These are phyloP conservation scores for Geococcyx californianus DNA, from an alignment of 2,113 vertebrate species.

Conservation along the genomic window DNA sequence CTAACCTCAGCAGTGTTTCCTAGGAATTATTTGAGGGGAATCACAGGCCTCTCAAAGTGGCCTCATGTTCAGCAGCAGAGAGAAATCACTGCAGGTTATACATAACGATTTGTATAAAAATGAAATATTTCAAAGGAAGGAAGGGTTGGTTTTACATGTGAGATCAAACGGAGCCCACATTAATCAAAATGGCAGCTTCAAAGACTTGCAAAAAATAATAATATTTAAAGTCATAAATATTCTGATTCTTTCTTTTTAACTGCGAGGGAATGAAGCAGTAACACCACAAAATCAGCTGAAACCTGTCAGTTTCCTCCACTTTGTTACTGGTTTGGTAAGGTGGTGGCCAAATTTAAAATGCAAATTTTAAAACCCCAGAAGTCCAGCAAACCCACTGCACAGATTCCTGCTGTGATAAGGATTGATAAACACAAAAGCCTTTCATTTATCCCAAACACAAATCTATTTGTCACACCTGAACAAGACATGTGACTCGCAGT, in stretches of 20 bases:
- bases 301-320: neutral
- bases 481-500: neutral
- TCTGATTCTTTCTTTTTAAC: neutral
- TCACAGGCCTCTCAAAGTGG: neutral
- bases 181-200: slow-evolving; percentile 34
- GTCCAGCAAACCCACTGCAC: neutral
- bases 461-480: neutral
- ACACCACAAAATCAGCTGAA: neutral
- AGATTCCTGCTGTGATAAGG: neutral
- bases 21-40: neutral
- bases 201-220: slow-evolving; percentile 12
- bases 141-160: slow-evolving; percentile 9
- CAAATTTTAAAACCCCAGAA: neutral
- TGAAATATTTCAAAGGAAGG: neutral
- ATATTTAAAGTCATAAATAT: slow-evolving; percentile 21
- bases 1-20: neutral
- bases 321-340: neutral
- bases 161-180: slow-evolving; percentile 23
- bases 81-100: neutral
- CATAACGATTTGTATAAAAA: neutral
- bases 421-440: neutral
- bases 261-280: neutral
- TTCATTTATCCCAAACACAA: neutral
- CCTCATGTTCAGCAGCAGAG: neutral
- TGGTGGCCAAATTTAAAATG: neutral